Conservation (phyloP, 2,888 invertebrate species). For the Aspidiotus rigidus region DNA sequence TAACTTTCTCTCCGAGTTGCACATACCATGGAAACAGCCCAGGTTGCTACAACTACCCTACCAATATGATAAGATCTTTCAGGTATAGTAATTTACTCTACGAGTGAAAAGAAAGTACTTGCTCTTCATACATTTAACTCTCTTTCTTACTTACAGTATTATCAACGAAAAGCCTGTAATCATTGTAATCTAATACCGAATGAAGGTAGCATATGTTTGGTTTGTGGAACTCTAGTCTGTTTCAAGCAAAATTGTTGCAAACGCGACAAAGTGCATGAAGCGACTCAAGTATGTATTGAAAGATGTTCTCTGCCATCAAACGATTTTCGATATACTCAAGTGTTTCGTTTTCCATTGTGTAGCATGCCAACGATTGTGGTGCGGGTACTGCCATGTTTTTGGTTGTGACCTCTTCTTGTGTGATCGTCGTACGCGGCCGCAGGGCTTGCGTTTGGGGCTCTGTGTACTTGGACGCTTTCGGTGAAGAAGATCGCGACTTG, state of each 20-base stretch:
- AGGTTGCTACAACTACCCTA: slow-evolving; percentile 73
- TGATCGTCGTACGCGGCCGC: slow-evolving; percentile 85
- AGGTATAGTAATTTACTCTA: slow-evolving; percentile 46
- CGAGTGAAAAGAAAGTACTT: background rate
- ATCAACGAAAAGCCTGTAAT: slow-evolving; percentile 78
- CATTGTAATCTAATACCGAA: slow-evolving; percentile 83
- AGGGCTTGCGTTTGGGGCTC: slow-evolving; percentile 96
- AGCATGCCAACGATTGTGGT: slow-evolving; percentile 90
- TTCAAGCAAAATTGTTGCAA: slow-evolving; percentile 81
- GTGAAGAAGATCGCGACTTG: slow-evolving; percentile 96
- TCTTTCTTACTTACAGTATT: slow-evolving; percentile 51
- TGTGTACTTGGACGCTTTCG: slow-evolving; percentile 92
- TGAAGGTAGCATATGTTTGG: slow-evolving; percentile 82
- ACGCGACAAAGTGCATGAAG: slow-evolving; percentile 72
- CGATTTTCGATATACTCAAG: background rate
- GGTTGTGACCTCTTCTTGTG: slow-evolving; percentile 88
- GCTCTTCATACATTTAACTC: too few relatives aligned
- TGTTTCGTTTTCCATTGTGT: slow-evolving; percentile 38
- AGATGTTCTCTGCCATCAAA: background rate
- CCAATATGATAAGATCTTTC: slow-evolving; percentile 85
- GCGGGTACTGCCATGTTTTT: slow-evolving; percentile 92
- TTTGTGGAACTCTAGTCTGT: slow-evolving; percentile 88
- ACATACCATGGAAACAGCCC: slow-evolving; percentile 61
- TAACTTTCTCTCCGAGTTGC: slow-evolving; percentile 26
- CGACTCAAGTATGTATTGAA: slow-evolving; percentile 55